These are phyloP conservation scores for Cerceris rybyensis DNA, from an alignment of 2,888 invertebrate species.

Conservation along the genomic window DNA sequence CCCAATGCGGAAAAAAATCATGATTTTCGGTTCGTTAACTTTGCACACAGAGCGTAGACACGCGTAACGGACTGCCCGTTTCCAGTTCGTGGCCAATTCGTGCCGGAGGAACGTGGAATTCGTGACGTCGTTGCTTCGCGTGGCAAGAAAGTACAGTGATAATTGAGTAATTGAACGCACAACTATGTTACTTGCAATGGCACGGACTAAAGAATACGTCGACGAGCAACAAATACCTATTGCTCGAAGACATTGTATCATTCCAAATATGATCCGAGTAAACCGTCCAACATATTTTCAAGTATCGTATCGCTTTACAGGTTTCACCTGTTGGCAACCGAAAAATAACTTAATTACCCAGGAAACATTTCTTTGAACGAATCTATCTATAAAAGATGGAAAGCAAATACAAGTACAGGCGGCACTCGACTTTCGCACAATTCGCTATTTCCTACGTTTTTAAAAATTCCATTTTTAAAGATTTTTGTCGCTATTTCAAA, in stretches of 20 bases:
- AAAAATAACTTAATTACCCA: no score
- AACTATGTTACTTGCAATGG: background rate
- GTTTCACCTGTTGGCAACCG: no score
- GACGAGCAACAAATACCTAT: background rate
- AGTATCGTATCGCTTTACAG: no score
- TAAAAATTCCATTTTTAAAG: no score
- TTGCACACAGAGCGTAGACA: constrained; percentile 12
- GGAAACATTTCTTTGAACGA: no score
- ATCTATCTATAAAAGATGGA: no score
- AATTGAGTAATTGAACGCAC: constrained; percentile 57
- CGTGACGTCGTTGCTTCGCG: constrained; percentile 35
- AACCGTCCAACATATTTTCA: no score
- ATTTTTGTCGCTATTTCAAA: no score
- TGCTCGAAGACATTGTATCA: background rate
- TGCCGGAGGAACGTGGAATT: constrained; percentile 37
- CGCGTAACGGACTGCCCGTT: constrained; percentile 47
- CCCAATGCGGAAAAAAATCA: constrained; percentile 3
- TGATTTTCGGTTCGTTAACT: constrained; percentile 39
- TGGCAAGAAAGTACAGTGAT: constrained; percentile 31
- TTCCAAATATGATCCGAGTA: background rate
- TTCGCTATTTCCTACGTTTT: no score
- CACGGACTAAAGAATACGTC: constrained; percentile 3
- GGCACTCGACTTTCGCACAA: no score
- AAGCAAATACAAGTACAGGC: no score
- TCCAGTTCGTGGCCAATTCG: constrained; percentile 35